Conservation (phyloP, 1,140 invertebrate species). For the Pentalonia nigronervosa region DNA sequence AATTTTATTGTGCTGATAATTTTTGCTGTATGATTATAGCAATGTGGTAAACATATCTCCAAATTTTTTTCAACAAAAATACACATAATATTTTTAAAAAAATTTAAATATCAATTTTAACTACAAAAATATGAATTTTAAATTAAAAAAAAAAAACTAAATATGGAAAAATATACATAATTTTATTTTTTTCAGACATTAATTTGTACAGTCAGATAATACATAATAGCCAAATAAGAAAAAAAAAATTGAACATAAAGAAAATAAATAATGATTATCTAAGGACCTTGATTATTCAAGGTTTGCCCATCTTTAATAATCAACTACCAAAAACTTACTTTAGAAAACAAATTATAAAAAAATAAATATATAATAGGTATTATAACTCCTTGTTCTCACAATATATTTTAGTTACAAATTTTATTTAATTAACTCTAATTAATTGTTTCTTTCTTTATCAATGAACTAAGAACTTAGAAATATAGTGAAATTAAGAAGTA, state of each 20-base stretch:
- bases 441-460: not conserved
- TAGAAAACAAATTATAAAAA: not conserved
- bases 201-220: not conserved
- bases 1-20: not conserved
- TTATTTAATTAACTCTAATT: not conserved
- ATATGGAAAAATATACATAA: not conserved
- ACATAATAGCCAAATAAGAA: not conserved
- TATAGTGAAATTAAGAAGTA: not conserved
- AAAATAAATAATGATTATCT: conserved; percentile 6
- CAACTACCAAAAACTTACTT: not conserved
- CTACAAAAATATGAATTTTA: too few species aligned
- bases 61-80: not conserved
- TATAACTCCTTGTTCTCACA: not conserved
- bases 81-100: too few species aligned
- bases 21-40: not conserved
- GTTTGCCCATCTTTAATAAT: conserved; percentile 1
- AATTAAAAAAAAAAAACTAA: not conserved
- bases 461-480: not conserved
- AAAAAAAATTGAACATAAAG: not conserved
- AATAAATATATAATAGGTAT: not conserved
- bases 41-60: not conserved
- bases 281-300: conserved; percentile 48
- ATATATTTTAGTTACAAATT: not conserved
- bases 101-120: too few species aligned
- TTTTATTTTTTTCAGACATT: not conserved